Conservation (phyloP, 2,113 vertebrate species). For the Phyllopteryx taeniolatus region DNA sequence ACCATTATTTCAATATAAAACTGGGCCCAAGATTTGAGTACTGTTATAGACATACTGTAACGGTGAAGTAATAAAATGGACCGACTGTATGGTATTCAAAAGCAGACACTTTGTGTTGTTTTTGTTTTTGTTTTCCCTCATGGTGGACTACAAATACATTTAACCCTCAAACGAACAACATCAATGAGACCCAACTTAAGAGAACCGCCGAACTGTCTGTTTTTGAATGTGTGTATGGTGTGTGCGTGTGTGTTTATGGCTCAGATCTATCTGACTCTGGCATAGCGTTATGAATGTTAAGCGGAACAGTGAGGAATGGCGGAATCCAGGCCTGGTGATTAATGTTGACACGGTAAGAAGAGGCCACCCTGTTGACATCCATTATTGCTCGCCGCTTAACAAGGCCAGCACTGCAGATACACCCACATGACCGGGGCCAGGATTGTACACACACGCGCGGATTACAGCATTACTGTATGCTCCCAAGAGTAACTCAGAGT, state of each 20-base stretch:
- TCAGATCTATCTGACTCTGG: background rate
- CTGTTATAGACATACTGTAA: too few species aligned
- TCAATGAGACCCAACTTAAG: background rate
- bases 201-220: background rate
- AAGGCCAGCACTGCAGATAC: constrained; percentile 41
- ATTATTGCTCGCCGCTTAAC: constrained; percentile 49
- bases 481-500: constrained; percentile 1
- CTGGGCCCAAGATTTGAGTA: too few species aligned
- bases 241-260: background rate
- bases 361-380: constrained; percentile 52
- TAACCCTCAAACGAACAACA: background rate
- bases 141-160: background rate
- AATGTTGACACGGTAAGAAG: constrained; percentile 58
- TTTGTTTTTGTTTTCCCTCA: too few species aligned
- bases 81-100: background rate
- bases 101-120: background rate
- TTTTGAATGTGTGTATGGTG: background rate
- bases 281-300: constrained; percentile 35
- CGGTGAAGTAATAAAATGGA: background rate
- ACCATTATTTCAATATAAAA: too few species aligned
- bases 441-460: constrained; percentile 4
- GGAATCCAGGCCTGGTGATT: constrained; percentile 57
- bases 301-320: constrained; percentile 9
- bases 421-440: constrained; percentile 15
- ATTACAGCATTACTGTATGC: background rate